Base-by-base conservation (phyloP, 2,888 invertebrate species). In the Tetheella fluctuosa region DNA sequence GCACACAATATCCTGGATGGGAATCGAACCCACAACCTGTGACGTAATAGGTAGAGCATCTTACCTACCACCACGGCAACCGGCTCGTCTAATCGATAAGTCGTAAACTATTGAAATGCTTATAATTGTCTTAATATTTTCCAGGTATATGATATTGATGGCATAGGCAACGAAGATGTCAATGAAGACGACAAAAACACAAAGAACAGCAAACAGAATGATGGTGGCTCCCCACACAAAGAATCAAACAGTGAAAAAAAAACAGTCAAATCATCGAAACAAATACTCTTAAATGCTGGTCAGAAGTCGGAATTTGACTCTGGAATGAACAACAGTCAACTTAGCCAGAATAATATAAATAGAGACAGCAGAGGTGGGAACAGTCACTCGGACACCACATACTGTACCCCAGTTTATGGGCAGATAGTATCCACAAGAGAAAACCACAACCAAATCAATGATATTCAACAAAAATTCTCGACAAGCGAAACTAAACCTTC, bases 61-160 rank as follows among this genome's bases (percentile, higher is more conserved):
- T n/a, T n/a, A n/a, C n/a, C n/a, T n/a, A n/a, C n/a, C n/a, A n/a
- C n/a, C n/a, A n/a, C n/a, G n/a, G n/a, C n/a, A n/a, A n/a, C n/a
- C n/a, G n/a, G n/a, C n/a, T n/a, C n/a, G n/a, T n/a, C n/a, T n/a
- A n/a, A n/a, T n/a, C n/a, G n/a, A n/a, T n/a, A n/a, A n/a, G n/a
- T n/a, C n/a, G n/a, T n/a, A n/a, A n/a, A n/a, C n/a, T n/a, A n/a
- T n/a, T n/a, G n/a, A n/a, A n/a, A 3, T 13, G 34, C 13, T 13
- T 4, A 13, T 0, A 13, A 34, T 34, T 3, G 3, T 1, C 13
- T 34, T 13, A 13, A 54, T 17, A 30, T 55, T n/a, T 81, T 84
- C 13, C 81, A 93, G 93, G 91, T 93, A n/a, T 93, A 93, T 67
- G 93, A 93, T 65, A 93, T 93, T 61, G 93, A 93, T 64, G 93